A percentile compares a stretch with the other conserved stretches of the same genome.
Conservation (phyloP, 2,797 vertebrate genomes). For the Lepilemur septentrionalis region DNA sequence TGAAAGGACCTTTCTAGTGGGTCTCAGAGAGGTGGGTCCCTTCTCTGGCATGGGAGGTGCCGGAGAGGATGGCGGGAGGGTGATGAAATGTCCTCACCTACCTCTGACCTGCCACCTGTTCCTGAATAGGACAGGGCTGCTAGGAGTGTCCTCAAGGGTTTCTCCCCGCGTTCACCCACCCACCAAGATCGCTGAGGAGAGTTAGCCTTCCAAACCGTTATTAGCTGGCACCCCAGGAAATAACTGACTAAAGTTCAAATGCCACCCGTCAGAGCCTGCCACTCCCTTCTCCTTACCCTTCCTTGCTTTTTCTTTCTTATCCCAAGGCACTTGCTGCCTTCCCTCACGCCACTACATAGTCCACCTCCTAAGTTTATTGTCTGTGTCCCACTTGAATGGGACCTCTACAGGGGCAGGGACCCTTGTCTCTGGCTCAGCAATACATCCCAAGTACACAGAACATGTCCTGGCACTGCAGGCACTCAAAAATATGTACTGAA, state of each 20-base stretch:
- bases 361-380: background rate
- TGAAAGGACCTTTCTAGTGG: background rate
- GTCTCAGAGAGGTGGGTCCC: background rate
- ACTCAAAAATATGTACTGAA: background rate
- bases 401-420: background rate
- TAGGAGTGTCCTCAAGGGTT: background rate
- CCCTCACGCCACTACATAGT: rapidly evolving
- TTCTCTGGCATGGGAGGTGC: background rate
- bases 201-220: background rate
- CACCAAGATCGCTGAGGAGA: background rate
- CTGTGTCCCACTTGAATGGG: background rate
- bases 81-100: background rate
- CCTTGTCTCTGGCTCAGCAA: background rate
- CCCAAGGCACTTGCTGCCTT: rapidly evolving
- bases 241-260: background rate
- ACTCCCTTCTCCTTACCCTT: background rate
- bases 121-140: background rate
- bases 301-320: background rate
- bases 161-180: too few relatives aligned
- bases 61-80: background rate
- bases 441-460: background rate
- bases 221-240: background rate
- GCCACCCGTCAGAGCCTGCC: background rate
- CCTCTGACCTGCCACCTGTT: background rate
- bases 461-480: background rate